Evolutionary conservation across 2,888 invertebrate species (phyloP).

Genomic region (Cistogaster globosa): DNA sequence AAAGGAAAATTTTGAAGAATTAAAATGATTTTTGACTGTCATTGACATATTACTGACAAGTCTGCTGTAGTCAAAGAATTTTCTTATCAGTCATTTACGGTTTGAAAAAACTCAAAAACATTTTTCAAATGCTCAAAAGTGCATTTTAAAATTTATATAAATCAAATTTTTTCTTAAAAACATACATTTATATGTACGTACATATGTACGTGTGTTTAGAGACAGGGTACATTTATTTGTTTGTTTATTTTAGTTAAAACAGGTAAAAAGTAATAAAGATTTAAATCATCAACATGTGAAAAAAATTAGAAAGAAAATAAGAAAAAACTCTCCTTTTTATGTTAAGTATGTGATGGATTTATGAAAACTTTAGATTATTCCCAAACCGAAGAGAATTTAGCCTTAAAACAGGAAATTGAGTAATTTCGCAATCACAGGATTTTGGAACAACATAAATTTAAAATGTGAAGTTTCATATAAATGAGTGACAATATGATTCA

Average conservation of each 20-base stretch:
- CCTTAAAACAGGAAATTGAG: constrained; percentile 56
- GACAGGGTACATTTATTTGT: constrained; percentile 34
- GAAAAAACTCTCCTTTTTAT: constrained; percentile 47
- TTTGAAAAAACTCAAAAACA: constrained; percentile 10
- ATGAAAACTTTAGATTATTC: constrained; percentile 29
- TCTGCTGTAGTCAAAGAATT: background rate
- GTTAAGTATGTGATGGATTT: constrained; percentile 51
- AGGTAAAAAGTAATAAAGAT: constrained; percentile 51
- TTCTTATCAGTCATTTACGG: constrained; percentile 63
- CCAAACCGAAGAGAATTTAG: background rate
- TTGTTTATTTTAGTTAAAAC: constrained; percentile 52
- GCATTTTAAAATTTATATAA: constrained; percentile 34
- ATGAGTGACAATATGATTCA: background rate
- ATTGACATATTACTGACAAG: constrained; percentile 65
- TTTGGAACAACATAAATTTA: constrained; percentile 25
- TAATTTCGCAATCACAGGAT: constrained; percentile 19
- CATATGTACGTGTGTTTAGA: background rate
- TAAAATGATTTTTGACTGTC: constrained; percentile 23
- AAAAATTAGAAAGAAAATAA: background rate
- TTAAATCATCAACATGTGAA: constrained; percentile 41
- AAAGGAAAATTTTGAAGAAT: constrained; percentile 13
- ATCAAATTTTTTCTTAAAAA: background rate
- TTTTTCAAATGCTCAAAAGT: background rate
- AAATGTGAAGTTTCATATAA: constrained; percentile 18
- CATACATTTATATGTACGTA: background rate